Evolutionary conservation across 1,140 invertebrate species (phyloP).

Genomic region (Contarinia nasturtii): DNA sequence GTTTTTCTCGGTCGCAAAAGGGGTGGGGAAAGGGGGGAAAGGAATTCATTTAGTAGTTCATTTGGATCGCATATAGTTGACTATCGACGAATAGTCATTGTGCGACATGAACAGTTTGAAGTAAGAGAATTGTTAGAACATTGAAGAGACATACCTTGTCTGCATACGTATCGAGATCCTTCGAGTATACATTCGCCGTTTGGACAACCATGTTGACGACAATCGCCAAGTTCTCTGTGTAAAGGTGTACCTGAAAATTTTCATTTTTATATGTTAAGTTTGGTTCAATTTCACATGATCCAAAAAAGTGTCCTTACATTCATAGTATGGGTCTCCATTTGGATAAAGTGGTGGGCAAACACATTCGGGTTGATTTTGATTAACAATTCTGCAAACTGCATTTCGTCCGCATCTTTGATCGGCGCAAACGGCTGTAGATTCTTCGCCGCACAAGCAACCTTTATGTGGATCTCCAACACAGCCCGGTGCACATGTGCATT

Average conservation of each 20-base stretch:
- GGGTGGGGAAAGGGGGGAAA: too few relatives aligned
- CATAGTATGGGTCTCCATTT: constrained; percentile 60
- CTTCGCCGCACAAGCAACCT: constrained; percentile 52
- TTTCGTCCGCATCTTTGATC: constrained; percentile 59
- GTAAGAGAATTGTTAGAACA: constrained; percentile 1
- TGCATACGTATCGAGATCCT: constrained; percentile 58
- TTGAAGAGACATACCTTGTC: constrained; percentile 44
- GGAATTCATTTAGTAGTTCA: too few relatives aligned
- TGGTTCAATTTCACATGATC: too few relatives aligned
- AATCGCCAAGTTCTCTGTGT: constrained; percentile 32
- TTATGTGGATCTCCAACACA: constrained; percentile 64
- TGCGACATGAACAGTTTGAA: neutral
- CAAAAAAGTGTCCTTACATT: constrained; percentile 41
- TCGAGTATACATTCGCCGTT: constrained; percentile 61
- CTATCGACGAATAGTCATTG: too few relatives aligned
- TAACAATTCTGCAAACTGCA: constrained; percentile 52
- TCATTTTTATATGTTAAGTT: too few relatives aligned
- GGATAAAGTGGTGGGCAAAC: constrained; percentile 66
- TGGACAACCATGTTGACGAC: constrained; percentile 63
- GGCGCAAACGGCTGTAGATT: constrained; percentile 41
- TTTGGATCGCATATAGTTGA: too few relatives aligned
- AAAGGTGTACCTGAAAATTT: neutral
- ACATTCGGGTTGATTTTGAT: constrained; percentile 48
- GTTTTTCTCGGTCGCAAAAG: too few relatives aligned
- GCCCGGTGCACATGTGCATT: constrained; percentile 57